A percentile compares a stretch with the other conserved stretches of the same genome.
These are phyloP conservation scores for Macrotis lagotis DNA, from an alignment of 2,113 vertebrate species.

Conservation along the genomic window DNA sequence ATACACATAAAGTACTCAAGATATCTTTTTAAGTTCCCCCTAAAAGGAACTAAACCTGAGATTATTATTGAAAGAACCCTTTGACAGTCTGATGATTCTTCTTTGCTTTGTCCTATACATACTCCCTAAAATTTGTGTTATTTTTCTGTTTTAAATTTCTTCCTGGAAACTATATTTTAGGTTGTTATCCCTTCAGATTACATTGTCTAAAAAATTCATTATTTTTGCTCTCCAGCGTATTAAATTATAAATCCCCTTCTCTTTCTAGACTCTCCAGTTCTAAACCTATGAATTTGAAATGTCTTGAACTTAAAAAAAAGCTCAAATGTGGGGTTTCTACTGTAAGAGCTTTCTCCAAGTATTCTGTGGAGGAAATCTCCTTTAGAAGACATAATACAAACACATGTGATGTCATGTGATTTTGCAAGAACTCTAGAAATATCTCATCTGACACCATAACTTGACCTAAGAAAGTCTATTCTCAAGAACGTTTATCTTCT, in stretches of 20 bases:
- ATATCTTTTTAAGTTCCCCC: background rate
- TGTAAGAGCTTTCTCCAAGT: background rate
- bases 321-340: background rate
- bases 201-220: background rate
- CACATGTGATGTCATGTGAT: background rate
- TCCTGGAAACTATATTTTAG: background rate
- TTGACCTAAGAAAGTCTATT: background rate
- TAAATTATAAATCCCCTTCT: background rate
- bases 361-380: background rate
- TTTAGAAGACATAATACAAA: background rate
- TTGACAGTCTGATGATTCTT: background rate
- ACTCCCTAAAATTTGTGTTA: background rate
- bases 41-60: background rate
- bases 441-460: background rate
- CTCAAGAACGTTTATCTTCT: background rate
- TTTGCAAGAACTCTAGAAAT: background rate
- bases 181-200: background rate
- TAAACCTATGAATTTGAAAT: background rate
- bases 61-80: background rate
- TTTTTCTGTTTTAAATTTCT: background rate
- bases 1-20: background rate
- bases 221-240: background rate
- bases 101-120: background rate
- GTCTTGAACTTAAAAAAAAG: background rate
- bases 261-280: background rate